A percentile compares a stretch with the other conserved stretches of the same genome.
phyloP scores from a whole-genome alignment of 2,888 invertebrate species.

The Scelioninae gen. 1 region DNA sequence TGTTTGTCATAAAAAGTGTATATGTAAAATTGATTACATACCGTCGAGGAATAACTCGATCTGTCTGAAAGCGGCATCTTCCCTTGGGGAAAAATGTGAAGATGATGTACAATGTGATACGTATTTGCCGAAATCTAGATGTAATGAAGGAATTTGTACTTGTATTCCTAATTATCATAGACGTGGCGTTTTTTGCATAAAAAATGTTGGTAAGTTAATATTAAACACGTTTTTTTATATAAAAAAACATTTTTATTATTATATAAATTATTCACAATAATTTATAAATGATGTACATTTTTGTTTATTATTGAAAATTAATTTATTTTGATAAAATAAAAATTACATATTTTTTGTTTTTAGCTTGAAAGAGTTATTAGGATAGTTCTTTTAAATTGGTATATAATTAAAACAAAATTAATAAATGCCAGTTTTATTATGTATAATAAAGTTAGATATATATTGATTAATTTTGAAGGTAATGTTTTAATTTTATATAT shows the following conservation, averaged over 20 bases:
- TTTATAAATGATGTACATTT: no score
- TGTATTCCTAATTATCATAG: conserved; percentile 77
- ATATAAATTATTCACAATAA: no score
- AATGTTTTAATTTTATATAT: neutral
- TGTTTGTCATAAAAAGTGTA: conserved; percentile 79
- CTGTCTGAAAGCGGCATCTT: conserved; percentile 80
- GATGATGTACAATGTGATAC: conserved; percentile 80
- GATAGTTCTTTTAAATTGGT: no score
- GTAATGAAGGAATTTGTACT: conserved; percentile 75
- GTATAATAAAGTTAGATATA: no score
- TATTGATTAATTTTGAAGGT: neutral
- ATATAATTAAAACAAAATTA: no score
- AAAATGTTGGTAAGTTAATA: conserved; percentile 75
- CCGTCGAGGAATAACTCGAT: conserved; percentile 75
- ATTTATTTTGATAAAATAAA: no score
- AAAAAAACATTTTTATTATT: neutral
- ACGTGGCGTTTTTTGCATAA: conserved; percentile 75
- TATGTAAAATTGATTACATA: conserved; percentile 80
- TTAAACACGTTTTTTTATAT: neutral
- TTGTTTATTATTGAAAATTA: no score
- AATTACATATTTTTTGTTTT: no score
- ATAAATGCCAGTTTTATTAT: no score
- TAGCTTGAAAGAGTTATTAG: no score
- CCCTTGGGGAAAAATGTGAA: conserved; percentile 79
- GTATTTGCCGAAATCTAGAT: conserved; percentile 76